Evolutionary conservation across 2,797 vertebrate species (phyloP), one percentile per base, ranked within the genome.

Genomic region (Caiman crocodilus): DNA sequence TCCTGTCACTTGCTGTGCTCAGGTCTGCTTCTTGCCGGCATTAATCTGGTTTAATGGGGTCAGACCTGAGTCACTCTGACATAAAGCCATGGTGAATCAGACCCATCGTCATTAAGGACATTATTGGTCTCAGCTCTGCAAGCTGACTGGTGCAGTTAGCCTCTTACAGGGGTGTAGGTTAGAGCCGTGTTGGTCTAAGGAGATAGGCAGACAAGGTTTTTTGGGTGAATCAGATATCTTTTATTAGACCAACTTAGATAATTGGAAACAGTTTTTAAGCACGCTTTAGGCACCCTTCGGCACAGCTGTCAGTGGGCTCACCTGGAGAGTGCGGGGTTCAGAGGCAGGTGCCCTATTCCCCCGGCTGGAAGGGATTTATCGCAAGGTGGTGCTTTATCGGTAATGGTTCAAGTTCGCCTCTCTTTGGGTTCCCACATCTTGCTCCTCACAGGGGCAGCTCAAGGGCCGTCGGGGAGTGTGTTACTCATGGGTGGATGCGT

Each of bases 371-470:
- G 42, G 42, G 42, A 50, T 73, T 50, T 42, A 73, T 42, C 16
- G 50, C 23, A 50, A 73, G 25, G 69, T 73, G 23, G 50, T 7
- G 50, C 10, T 73, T 50, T 26, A 73, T 73, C 21, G 26, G 69
- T 61, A 23, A 26, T 26, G 69, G 32, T 50, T 6, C 69, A 73
- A 23, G 57, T 21, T 67, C 69, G 65, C n/a, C 12, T 61, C 23
- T 57, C 18, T 20, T 12, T 30, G 6, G 9, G 50, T n/a, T 35
- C 67, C 50, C 16, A 65, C 67, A 76, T 14, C 55, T 26, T 59
- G 25, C 61, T 42, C 30, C 1, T 1, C 20, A 32, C 0, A 0
- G 56, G 30, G 32, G n/a, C 74, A 63, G 3, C 71, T 12, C 6
- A 55, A 35, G 15, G 63, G 26, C 14, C 10, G 6, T 58, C 50